Evolutionary conservation across 2,113 vertebrate species (phyloP), one percentile per base, ranked within the genome.

Genomic region (Mesoclemmys tuberculata): DNA sequence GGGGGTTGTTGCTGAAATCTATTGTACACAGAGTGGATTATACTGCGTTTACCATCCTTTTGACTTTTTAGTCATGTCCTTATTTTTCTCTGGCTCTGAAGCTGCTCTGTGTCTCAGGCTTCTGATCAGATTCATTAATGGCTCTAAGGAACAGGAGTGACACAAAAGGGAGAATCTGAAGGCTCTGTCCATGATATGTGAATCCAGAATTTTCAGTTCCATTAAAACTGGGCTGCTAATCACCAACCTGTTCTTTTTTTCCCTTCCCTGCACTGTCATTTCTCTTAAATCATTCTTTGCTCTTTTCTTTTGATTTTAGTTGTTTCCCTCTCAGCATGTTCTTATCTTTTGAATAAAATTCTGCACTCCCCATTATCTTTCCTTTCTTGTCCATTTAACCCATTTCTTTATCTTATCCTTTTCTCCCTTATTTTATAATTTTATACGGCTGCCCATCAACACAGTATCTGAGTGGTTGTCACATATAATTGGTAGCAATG

Each of bases 111-210:
- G 89, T 96, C 90, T 93, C 54, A 26, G 51, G 78, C 89, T 83
- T 92, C 96, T 75, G 54, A 58, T 54, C 88, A 94, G 96, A 94
- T 89, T 90, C 56, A 29, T 58, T 24, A 29, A 29, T 58, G 56
- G 68, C 31, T 27, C 2, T 24, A 85, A 51, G 93, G 95, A 94
- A 90, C 75, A 93, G 96, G 95, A 95, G 96, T 87, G 96, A 90
- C 90, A 44, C 35, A 49, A 13, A 64, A 27, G 26, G 24, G 38
- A 95, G 88, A 93, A 93, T 5, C 22, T 85, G 90, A 58, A 58
- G 58, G 82, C 46, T 93, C 90, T 82, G 58, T 58, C 87, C 83
- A n/a, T n/a, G n/a, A 44, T 93, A 89, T 3, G 56, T n/a, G 3
- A 90, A 81, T 93, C 82, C 81, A 58, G 75, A 94, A 85, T 93